These are phyloP conservation scores for Nephrocerus scutellatus DNA, from an alignment of 2,888 invertebrate species.

Conservation along the genomic window DNA sequence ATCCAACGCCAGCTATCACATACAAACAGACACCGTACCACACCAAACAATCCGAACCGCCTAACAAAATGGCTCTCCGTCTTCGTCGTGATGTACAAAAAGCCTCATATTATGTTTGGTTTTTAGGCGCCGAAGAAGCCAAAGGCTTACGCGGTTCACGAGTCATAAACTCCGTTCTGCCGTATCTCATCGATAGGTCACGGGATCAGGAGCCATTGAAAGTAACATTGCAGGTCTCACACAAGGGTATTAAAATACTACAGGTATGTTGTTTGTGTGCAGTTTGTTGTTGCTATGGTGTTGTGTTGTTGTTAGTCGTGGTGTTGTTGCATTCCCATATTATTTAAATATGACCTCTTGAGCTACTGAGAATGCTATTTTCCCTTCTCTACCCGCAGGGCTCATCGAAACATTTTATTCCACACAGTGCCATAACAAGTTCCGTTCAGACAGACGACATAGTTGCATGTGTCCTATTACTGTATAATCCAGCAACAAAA, in stretches of 20 bases:
- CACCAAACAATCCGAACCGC: no score
- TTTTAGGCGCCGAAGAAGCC: slow-evolving; percentile 92
- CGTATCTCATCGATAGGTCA: slow-evolving; percentile 76
- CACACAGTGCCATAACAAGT: slow-evolving; percentile 87
- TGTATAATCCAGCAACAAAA: slow-evolving; percentile 90
- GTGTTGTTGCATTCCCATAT: no score
- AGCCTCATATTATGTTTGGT: slow-evolving; percentile 87
- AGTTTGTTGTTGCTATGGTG: no score
- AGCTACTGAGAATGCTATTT: no score
- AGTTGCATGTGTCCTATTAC: slow-evolving; percentile 84
- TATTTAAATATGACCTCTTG: no score
- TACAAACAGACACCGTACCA: no score
- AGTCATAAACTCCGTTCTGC: slow-evolving; percentile 77
- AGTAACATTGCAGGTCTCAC: slow-evolving; percentile 83
- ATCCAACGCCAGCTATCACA: no score
- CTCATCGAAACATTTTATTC: slow-evolving; percentile 87
- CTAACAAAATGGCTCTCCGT: slow-evolving; percentile 67
- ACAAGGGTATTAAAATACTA: slow-evolving; percentile 89
- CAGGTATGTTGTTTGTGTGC: slow-evolving; percentile 65
- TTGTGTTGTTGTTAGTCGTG: no score
- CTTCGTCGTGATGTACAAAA: slow-evolving; percentile 81
- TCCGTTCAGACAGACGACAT: slow-evolving; percentile 87
- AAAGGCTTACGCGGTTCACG: slow-evolving; percentile 79
- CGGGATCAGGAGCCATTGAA: slow-evolving; percentile 81
- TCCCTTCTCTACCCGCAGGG: slow-evolving; percentile 32